Conservation (phyloP, 2,888 invertebrate species). For the Branchipolynoe longqiensis region DNA sequence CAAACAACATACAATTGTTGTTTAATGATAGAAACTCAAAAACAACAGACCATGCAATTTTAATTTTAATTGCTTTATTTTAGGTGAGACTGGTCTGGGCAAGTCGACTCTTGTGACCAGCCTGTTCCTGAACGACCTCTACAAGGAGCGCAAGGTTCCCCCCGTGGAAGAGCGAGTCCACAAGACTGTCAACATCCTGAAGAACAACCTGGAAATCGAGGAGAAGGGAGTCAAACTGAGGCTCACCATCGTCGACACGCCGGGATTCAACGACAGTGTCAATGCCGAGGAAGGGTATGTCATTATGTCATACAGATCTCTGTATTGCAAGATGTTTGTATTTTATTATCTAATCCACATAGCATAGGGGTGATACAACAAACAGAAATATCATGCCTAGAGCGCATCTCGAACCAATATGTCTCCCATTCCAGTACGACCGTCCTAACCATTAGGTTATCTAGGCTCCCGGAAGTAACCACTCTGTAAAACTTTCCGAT, state of each 20-base stretch:
- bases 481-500: no score
- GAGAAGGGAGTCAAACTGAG: conserved; percentile 82
- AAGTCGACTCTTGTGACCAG: conserved; percentile 97
- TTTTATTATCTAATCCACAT: no score
- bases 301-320: no score
- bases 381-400: no score
- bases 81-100: conserved; percentile 93
- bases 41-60: no score
- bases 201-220: conserved; percentile 87
- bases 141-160: conserved; percentile 90
- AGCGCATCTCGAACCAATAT: no score
- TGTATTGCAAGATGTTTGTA: no score
- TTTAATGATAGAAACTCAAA: conserved; percentile 52
- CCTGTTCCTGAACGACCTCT: conserved; percentile 93
- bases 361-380: no score
- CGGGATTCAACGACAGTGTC: conserved; percentile 81
- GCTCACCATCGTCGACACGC: conserved; percentile 81
- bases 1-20: not conserved
- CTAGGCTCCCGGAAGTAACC: no score
- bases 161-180: conserved; percentile 89
- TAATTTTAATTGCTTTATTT: no score
- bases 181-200: conserved; percentile 95
- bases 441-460: no score
- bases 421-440: no score
- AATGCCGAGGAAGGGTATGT: conserved; percentile 79